Evolutionary conservation across 92 coral and sea anemone genomes (phyloP).

Genomic region (Isaurus tuberculatus): DNA sequence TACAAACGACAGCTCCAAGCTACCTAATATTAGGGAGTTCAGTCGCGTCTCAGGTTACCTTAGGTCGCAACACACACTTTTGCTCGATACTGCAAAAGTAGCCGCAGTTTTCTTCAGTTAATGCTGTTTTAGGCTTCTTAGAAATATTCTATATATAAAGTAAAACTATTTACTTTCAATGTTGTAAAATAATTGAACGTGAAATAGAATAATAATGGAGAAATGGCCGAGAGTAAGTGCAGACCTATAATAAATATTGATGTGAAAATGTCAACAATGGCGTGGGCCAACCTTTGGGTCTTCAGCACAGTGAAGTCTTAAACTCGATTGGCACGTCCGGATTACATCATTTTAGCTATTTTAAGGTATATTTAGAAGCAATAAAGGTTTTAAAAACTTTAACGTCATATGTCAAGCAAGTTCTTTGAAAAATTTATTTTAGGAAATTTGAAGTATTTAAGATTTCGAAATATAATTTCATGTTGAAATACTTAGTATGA

Average conservation of each 20-base stretch:
- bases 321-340: constrained; percentile 15
- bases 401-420: constrained; percentile 7
- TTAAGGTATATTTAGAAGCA: constrained; percentile 10
- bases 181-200: neutral
- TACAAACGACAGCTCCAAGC: no score
- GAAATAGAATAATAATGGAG: neutral
- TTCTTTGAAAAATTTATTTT: constrained; percentile 2
- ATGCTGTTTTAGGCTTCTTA: neutral
- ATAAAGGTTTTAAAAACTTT: constrained; percentile 17
- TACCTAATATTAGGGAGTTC: neutral
- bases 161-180: constrained; percentile 11
- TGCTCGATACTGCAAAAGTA: neutral
- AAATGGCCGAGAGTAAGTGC: neutral
- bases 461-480: constrained; percentile 18
- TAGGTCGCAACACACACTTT: constrained; percentile 25
- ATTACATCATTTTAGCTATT: neutral
- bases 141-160: neutral
- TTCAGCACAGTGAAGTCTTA: constrained; percentile 16
- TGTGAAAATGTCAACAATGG: constrained; percentile 29
- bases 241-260: neutral
- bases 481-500: constrained; percentile 1
- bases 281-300: neutral
- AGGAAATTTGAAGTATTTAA: constrained; percentile 22
- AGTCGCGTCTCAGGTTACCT: constrained; percentile 20
- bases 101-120: constrained; percentile 12